Conservation (phyloP, 2,888 invertebrate species). For the Eupithecia vulgata region DNA sequence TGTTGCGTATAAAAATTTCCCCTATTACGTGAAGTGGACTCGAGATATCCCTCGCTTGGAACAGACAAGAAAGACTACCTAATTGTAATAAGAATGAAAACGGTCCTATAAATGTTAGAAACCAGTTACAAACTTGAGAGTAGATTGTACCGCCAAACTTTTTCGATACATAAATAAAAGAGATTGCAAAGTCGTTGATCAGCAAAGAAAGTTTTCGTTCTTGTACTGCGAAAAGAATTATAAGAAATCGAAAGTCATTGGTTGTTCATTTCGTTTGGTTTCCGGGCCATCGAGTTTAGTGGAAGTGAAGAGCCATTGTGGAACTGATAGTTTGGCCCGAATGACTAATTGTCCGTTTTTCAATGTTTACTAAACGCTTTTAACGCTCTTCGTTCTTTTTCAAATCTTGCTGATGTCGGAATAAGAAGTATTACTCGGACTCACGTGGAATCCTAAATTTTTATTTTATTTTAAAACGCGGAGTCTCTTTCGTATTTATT, state of each 20-base stretch:
- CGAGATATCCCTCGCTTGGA: slow-evolving; percentile 12
- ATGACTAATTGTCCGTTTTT: slow-evolving; percentile 59
- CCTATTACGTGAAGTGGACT: slow-evolving; percentile 17
- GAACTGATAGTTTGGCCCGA: slow-evolving; percentile 58
- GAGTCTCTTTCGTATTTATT: neutral
- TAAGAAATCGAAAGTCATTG: slow-evolving; percentile 77
- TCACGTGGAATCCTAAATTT: neutral
- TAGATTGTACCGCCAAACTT: slow-evolving; percentile 22
- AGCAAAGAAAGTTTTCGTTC: slow-evolving; percentile 55
- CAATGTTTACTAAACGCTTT: slow-evolving; percentile 39
- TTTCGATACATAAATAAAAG: slow-evolving; percentile 33
- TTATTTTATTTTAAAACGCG: neutral
- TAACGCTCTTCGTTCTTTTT: slow-evolving; percentile 11
- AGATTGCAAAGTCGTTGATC: slow-evolving; percentile 33
- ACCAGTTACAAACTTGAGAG: slow-evolving; percentile 6
- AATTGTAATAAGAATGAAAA: neutral
- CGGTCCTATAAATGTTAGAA: slow-evolving; percentile 1
- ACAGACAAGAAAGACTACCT: neutral
- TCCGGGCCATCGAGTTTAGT: slow-evolving; percentile 73
- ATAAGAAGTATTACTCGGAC: neutral
- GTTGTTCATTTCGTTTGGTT: slow-evolving; percentile 75
- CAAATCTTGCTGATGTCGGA: slow-evolving; percentile 8
- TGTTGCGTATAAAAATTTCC: slow-evolving; percentile 16
- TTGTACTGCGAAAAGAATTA: slow-evolving; percentile 70
- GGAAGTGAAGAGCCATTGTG: slow-evolving; percentile 62